Percentiles rank a stretch among this genome's conserved stretches.
Conservation (phyloP, 2,888 invertebrate genomes). For the Abrostola tripartita region DNA sequence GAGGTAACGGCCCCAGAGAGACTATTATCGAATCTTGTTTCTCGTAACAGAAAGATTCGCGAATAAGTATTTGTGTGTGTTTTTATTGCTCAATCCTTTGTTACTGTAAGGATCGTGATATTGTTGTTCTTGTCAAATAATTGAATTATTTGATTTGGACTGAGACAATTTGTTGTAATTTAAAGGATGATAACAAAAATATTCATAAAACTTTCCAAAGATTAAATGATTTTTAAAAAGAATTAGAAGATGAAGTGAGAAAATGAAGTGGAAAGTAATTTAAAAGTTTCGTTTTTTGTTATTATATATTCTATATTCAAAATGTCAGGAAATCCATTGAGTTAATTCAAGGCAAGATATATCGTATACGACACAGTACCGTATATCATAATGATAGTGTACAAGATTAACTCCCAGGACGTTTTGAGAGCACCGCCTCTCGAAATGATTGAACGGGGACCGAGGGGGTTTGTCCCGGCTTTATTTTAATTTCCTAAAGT, state of each 20-base stretch:
- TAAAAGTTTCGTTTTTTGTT: too few species aligned
- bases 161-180: too few species aligned
- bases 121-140: constrained; percentile 10
- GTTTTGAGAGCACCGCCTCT: constrained; percentile 79
- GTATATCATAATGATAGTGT: constrained; percentile 67
- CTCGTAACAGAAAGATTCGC: constrained; percentile 64
- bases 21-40: constrained; percentile 75
- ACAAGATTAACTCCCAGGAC: constrained; percentile 78
- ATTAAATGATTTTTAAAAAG: too few species aligned
- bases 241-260: too few species aligned
- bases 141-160: too few species aligned
- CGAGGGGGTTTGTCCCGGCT: constrained; percentile 80
- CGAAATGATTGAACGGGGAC: constrained; percentile 87
- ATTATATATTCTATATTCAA: neutral
- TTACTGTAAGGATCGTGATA: constrained; percentile 36
- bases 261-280: neutral
- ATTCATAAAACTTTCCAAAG: too few species aligned
- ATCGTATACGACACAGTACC: constrained; percentile 60
- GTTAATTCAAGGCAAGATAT: constrained; percentile 21
- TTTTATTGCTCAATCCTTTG: constrained; percentile 55
- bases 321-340: neutral
- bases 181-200: too few species aligned
- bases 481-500: constrained; percentile 88
- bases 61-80: constrained; percentile 66
- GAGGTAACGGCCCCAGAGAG: constrained; percentile 72